Base-by-base conservation (phyloP, 2,113 vertebrate genomes). In the Oryzias celebensis region DNA sequence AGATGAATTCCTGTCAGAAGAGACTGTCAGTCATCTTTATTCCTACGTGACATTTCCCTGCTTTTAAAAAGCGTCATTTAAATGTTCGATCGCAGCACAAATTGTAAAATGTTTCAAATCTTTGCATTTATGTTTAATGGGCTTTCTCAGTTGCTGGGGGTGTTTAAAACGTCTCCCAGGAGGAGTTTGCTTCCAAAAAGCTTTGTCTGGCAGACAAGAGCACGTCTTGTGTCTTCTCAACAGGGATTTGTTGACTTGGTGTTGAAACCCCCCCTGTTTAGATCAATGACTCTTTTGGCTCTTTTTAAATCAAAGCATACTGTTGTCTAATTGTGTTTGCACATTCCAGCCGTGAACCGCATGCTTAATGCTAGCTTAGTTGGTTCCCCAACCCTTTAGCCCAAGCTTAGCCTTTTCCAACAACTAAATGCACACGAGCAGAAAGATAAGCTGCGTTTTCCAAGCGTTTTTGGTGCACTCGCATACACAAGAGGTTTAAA, bases 241-340 rank as follows among this genome's bases (percentile, higher is more conserved):
- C 71, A 69, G 71, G 82, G 84, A 82, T 83, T 88, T 88, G 87
- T 89, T 87, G 84, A 86, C 84, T 87, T 73, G 79, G 82, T 70
- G 87, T 85, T 81, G 83, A 88, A 71, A 80, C 36, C 10, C 36
- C 31, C 31, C 36, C 10, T 3, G 84, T 90, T 89, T 83, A 75
- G 73, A 82, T 87, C 79, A 75, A 73, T 75, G 51, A 80, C 71
- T 86, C 81, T 79, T 75, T 88, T 71, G 81, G 80, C 80, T 80
- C 74, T 77, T 56, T 62, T 75, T 87, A 85, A 89, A 85, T 88
- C 83, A 78, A 85, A 90, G 84, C 85, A 71, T 70, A 13, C 81
- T 42, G 67, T 74, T 18, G 41, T 74, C 81, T 89, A 90, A 91
- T 91, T 91, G 83, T 87, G 81, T 87, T 87, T 89, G 83, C 87